These are phyloP conservation scores for Drosophila kokeensis DNA, from an alignment of 2,888 invertebrate species.

Conservation along the genomic window DNA sequence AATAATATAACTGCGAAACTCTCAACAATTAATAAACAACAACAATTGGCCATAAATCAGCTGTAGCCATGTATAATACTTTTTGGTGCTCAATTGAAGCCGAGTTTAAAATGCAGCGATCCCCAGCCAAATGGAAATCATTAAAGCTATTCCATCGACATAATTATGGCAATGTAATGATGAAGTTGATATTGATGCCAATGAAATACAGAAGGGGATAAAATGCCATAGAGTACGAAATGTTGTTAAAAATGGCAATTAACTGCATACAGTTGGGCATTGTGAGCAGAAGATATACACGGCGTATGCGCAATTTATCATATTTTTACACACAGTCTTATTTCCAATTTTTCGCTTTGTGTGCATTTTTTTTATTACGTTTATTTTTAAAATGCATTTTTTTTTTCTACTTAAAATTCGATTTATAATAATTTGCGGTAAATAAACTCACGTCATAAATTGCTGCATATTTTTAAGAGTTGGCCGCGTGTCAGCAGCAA, in stretches of 20 bases:
- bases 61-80: neutral
- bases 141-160: conserved; percentile 49
- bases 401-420: conserved; percentile 71
- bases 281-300: conserved; percentile 17
- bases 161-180: conserved; percentile 46
- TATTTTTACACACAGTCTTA: conserved; percentile 70
- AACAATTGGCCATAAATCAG: neutral
- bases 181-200: conserved; percentile 40
- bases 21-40: neutral
- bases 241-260: conserved; percentile 71
- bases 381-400: neutral
- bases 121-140: conserved; percentile 30
- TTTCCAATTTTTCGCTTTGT: conserved; percentile 61
- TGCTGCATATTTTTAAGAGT: conserved; percentile 55
- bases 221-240: conserved; percentile 33
- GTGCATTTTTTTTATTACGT: conserved; percentile 4
- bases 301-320: conserved; percentile 76
- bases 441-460: conserved; percentile 76
- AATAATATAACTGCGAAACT: neutral
- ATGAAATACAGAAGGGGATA: conserved; percentile 9
- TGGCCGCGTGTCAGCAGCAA: conserved; percentile 51
- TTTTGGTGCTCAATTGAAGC: neutral
- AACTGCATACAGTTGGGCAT: conserved; percentile 49
- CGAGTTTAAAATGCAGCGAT: conserved; percentile 15
- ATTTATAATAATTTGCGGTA: conserved; percentile 80